Evolutionary conservation across 2,113 vertebrate genomes (phyloP).

Genomic region (Entelurus aequoreus): DNA sequence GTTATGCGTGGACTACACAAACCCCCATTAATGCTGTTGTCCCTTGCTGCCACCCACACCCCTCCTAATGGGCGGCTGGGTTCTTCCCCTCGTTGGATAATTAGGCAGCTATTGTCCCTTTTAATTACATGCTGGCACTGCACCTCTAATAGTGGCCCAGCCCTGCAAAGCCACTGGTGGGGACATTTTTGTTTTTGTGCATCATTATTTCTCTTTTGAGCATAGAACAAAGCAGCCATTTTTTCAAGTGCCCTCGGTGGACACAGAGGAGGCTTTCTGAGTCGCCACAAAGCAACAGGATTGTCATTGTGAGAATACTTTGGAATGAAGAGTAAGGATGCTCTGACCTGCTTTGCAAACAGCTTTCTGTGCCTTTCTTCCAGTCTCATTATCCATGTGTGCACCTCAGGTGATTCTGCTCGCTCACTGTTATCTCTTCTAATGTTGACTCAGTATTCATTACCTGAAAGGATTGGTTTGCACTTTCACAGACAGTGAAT

Average conservation of each 20-base stretch:
- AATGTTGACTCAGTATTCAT: constrained; percentile 19
- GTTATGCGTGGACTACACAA: constrained; percentile 60
- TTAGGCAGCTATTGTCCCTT: constrained; percentile 71
- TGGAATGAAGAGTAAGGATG: constrained; percentile 50
- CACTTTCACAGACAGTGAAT: constrained; percentile 25
- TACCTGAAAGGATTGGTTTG: constrained; percentile 29
- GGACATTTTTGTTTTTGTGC: constrained; percentile 57
- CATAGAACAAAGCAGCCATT: constrained; percentile 62
- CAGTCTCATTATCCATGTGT: constrained; percentile 18
- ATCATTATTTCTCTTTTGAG: constrained; percentile 64
- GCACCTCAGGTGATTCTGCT: constrained; percentile 31
- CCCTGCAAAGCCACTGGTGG: constrained; percentile 39
- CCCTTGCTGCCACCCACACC: constrained; percentile 46
- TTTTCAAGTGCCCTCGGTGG: constrained; percentile 36
- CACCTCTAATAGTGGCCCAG: constrained; percentile 44
- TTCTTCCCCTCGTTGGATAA: constrained; percentile 64
- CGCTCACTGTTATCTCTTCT: constrained; percentile 1
- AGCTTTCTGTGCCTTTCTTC: constrained; percentile 9
- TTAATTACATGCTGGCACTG: constrained; percentile 62
- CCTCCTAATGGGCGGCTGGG: constrained; percentile 47
- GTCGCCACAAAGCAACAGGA: constrained; percentile 47
- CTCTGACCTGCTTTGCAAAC: constrained; percentile 55
- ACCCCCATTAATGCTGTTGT: constrained; percentile 71
- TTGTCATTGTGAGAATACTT: constrained; percentile 52
- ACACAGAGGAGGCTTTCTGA: constrained; percentile 46